Percentiles rank a stretch among this genome's conserved stretches.
phyloP scores from a whole-genome alignment of 2,797 vertebrate species.

The Sebastes wilsoni region DNA sequence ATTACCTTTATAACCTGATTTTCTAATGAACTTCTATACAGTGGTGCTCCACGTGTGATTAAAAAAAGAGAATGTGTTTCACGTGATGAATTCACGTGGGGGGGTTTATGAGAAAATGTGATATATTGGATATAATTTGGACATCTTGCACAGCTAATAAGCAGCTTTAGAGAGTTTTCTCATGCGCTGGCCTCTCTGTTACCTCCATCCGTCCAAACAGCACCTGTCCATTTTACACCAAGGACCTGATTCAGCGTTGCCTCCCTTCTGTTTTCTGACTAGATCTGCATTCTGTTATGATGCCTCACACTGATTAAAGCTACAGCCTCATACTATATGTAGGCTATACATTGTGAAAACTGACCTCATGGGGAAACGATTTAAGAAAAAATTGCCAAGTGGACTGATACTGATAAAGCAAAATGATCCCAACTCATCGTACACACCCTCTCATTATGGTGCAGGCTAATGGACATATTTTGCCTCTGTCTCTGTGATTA shows the following conservation, averaged over 20 bases:
- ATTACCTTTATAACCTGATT: too few relatives aligned
- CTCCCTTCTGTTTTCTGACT: conserved; percentile 25
- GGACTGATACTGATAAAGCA: conserved; percentile 8
- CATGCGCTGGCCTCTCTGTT: neutral
- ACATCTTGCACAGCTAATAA: neutral
- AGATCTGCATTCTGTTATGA: conserved; percentile 41
- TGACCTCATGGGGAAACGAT: conserved; percentile 1
- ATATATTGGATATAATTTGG: neutral
- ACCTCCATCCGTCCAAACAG: conserved; percentile 27
- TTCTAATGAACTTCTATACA: too few relatives aligned
- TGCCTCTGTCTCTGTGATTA: conserved; percentile 45
- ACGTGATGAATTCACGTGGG: neutral
- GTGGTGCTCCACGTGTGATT: neutral
- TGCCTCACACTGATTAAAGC: conserved; percentile 34
- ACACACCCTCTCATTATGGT: conserved; percentile 21
- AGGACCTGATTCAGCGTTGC: conserved; percentile 61
- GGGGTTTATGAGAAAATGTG: neutral
- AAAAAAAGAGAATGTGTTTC: neutral
- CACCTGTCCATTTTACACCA: conserved; percentile 46
- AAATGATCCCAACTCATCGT: neutral
- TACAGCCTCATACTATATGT: neutral
- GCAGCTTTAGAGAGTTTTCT: neutral
- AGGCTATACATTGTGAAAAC: conserved; percentile 2
- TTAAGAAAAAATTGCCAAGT: neutral
- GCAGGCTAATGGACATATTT: conserved; percentile 30